phyloP scores from a whole-genome alignment of 2,113 vertebrate genomes.

The Mus musculus region GRCm39 chr11:107821501-107822000 shows the following conservation, averaged over 20 bases:
- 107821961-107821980: fast-evolving
- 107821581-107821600: background rate
- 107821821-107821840: background rate
- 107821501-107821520: fast-evolving
- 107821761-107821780: background rate
- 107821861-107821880: background rate
- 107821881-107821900: background rate
- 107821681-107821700: background rate
- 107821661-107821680: background rate
- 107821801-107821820: background rate
- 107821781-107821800: background rate
- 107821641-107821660: background rate
- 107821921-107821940: background rate
- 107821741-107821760: background rate
- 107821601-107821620: background rate
- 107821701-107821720: background rate
- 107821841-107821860: fast-evolving
- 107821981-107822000: background rate
- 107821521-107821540: fast-evolving
- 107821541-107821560: background rate
- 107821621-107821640: background rate
- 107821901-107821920: background rate
- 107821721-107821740: slow-evolving; percentile 7
- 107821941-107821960: fast-evolving
- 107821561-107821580: background rate